Conservation (phyloP, 2,797 vertebrate genomes). For the Aldrovandia affinis region DNA sequence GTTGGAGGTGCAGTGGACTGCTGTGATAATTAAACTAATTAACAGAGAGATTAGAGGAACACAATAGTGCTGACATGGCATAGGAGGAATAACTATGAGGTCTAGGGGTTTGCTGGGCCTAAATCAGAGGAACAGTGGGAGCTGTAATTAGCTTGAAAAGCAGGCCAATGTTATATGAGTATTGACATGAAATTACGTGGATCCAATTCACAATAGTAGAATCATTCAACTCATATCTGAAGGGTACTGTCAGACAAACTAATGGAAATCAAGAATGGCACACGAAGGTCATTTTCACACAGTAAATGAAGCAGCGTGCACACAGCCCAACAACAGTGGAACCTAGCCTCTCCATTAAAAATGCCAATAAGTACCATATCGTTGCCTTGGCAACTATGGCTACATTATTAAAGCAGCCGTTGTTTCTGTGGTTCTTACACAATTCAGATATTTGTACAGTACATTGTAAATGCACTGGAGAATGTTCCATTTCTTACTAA, state of each 20-base stretch:
- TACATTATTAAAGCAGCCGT: constrained; percentile 26
- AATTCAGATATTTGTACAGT: not conserved
- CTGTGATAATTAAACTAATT: constrained; percentile 70
- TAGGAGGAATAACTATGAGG: not conserved
- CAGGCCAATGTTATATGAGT: not conserved
- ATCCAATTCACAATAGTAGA: not conserved
- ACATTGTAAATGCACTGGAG: not conserved
- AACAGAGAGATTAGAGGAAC: constrained; percentile 64
- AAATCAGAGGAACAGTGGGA: not conserved
- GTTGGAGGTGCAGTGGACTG: constrained; percentile 43
- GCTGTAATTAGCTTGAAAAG: not conserved
- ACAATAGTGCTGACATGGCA: constrained; percentile 58
- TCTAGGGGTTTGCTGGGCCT: constrained; percentile 9
- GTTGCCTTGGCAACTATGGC: constrained; percentile 60
- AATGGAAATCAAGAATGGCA: too few species aligned
- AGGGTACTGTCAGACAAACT: too few species aligned
- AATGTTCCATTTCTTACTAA: not conserved
- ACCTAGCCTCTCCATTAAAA: constrained; percentile 50
- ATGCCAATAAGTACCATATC: constrained; percentile 52
- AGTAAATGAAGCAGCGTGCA: not conserved
- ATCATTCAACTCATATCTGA: not conserved
- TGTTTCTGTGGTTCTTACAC: not conserved
- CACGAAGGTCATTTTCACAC: not conserved
- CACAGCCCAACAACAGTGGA: constrained; percentile 9
- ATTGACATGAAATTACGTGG: not conserved